A percentile compares a stretch with the other conserved stretches of the same genome.
phyloP scores from a whole-genome alignment of 2,888 invertebrate species.

The Caenorhabditis virilis region DNA sequence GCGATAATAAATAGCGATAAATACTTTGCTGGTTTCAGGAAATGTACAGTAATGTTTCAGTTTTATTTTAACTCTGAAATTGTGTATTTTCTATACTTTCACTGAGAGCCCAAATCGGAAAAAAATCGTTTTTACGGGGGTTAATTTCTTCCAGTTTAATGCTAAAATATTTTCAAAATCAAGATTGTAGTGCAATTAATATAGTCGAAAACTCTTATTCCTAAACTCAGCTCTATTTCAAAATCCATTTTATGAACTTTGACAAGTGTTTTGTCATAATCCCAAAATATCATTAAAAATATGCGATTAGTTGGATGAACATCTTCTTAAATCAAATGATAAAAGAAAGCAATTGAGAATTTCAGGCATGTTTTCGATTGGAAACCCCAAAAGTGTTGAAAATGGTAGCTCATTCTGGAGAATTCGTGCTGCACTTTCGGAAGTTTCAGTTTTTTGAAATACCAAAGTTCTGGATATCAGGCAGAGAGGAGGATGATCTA shows the following conservation, averaged over 20 bases:
- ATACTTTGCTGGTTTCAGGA: too few relatives aligned
- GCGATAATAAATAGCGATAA: too few relatives aligned
- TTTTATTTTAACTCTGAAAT: too few relatives aligned
- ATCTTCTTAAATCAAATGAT: background rate
- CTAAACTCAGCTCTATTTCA: background rate
- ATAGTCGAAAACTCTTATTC: background rate
- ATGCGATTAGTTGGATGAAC: background rate
- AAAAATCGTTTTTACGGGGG: too few relatives aligned
- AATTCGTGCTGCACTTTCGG: conserved; percentile 10
- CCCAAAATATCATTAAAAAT: background rate
- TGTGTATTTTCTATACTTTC: too few relatives aligned
- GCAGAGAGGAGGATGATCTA: background rate
- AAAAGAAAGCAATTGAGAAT: too few relatives aligned
- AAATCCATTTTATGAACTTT: background rate
- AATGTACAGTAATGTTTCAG: too few relatives aligned
- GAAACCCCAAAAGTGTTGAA: conserved; percentile 7
- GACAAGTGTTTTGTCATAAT: background rate
- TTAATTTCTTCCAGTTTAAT: too few relatives aligned
- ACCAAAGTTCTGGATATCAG: conserved; percentile 17
- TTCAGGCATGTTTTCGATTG: conserved; percentile 26
- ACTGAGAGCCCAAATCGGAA: too few relatives aligned
- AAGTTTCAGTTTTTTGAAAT: conserved; percentile 26
- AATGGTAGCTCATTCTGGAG: conserved; percentile 14
- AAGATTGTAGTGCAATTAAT: too few relatives aligned
- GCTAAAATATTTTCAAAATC: too few relatives aligned